Percentiles rank a stretch among this genome's conserved stretches.
Conservation (phyloP, 35 echinoderm and acorn worm species). For the Amphiura filiformis region DNA sequence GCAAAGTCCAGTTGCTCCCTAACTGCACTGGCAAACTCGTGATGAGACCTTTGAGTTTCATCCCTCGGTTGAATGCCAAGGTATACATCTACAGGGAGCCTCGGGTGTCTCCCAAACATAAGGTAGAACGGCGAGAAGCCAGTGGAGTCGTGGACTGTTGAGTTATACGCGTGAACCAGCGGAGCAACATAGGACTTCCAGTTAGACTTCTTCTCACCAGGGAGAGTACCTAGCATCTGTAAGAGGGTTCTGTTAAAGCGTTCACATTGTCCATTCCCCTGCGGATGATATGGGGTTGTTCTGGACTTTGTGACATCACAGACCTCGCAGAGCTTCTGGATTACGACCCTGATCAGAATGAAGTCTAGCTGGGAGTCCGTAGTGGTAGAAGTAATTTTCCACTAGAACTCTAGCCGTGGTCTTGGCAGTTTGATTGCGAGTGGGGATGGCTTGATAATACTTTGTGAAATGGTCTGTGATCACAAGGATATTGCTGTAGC, state of each 20-base stretch:
- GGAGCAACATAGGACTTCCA: no score
- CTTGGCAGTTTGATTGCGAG: slow-evolving; percentile 10
- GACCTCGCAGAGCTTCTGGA: slow-evolving; percentile 22
- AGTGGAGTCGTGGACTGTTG: slow-evolving; percentile 35
- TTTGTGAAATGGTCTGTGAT: slow-evolving; percentile 50
- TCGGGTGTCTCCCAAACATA: slow-evolving; percentile 50
- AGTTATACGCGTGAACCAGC: slow-evolving; percentile 67
- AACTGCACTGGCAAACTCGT: slow-evolving; percentile 22
- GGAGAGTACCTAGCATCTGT: background rate
- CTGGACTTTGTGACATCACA: slow-evolving; percentile 38
- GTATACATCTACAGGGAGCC: slow-evolving; percentile 38
- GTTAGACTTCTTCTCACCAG: no score
- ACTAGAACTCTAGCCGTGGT: slow-evolving; percentile 39
- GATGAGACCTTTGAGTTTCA: background rate
- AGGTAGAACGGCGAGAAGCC: slow-evolving; percentile 52
- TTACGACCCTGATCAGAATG: slow-evolving; percentile 50
- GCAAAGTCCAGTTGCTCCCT: slow-evolving; percentile 2
- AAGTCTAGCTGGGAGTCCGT: slow-evolving; percentile 12
- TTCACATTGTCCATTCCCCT: slow-evolving; percentile 46
- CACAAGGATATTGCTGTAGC: slow-evolving; percentile 22
- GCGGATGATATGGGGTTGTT: slow-evolving; percentile 54
- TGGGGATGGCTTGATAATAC: slow-evolving; percentile 41
- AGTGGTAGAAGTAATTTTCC: slow-evolving; percentile 37
- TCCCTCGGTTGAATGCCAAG: slow-evolving; percentile 37
- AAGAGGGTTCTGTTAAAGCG: slow-evolving; percentile 53